Evolutionary conservation across 35 echinoderm and acorn worm genomes (phyloP).

Genomic region (Lytechinus pictus): DNA sequence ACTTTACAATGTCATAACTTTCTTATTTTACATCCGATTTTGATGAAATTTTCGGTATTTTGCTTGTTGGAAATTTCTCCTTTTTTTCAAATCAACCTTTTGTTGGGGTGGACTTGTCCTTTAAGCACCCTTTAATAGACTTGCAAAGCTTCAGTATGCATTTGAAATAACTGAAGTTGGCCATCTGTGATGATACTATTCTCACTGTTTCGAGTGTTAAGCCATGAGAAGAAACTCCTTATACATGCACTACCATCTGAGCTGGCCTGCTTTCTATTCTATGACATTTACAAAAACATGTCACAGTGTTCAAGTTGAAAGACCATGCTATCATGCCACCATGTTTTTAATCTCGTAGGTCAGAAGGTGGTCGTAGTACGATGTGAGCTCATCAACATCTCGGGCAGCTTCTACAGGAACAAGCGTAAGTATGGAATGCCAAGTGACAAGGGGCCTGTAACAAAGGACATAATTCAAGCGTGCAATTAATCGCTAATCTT

Average conservation of each 20-base stretch:
- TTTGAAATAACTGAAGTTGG: background rate
- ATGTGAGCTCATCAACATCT: constrained; percentile 99
- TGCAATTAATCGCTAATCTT: too few relatives aligned
- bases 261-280: background rate
- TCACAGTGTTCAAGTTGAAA: background rate
- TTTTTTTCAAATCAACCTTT: too few relatives aligned
- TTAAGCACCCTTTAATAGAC: too few relatives aligned
- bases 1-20: too few relatives aligned
- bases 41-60: too few relatives aligned
- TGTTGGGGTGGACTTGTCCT: too few relatives aligned
- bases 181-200: constrained; percentile 26
- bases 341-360: constrained; percentile 61
- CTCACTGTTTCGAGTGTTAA: background rate
- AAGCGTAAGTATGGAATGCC: constrained; percentile 75
- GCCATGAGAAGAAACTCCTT: constrained; percentile 46
- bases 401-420: constrained; percentile 99
- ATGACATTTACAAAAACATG: background rate
- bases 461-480: too few relatives aligned
- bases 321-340: background rate
- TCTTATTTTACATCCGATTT: too few relatives aligned
- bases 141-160: too few relatives aligned
- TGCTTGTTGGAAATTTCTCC: too few relatives aligned
- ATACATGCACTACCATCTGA: constrained; percentile 91
- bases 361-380: constrained; percentile 92
- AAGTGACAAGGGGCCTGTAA: too few relatives aligned